These are phyloP conservation scores for Melanotaenia parkinsoni DNA, from an alignment of 2,797 vertebrate genomes.

Conservation along the genomic window DNA sequence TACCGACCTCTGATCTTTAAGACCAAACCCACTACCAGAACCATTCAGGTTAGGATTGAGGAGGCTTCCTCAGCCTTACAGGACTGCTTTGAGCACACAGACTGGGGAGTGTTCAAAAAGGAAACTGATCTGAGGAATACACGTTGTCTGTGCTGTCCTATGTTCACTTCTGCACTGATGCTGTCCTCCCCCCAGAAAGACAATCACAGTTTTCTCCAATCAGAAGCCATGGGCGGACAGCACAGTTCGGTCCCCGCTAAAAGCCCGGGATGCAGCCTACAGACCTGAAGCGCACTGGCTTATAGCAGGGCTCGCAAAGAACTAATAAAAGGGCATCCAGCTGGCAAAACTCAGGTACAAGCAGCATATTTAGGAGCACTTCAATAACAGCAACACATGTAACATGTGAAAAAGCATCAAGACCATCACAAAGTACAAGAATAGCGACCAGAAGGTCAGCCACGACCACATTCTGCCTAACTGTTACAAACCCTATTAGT, in stretches of 20 bases:
- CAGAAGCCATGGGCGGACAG: neutral
- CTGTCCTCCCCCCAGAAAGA: too few species aligned
- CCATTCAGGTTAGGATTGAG: neutral
- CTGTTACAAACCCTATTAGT: too few species aligned
- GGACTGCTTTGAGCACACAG: neutral
- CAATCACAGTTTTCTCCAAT: neutral
- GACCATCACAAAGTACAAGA: too few species aligned
- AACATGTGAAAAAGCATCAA: too few species aligned
- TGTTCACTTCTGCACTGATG: too few species aligned
- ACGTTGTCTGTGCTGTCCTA: neutral
- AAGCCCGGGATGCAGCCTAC: neutral
- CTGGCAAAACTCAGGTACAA: too few species aligned
- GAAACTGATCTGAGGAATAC: neutral
- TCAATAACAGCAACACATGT: too few species aligned
- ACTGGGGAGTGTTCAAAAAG: neutral
- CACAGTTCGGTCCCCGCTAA: neutral
- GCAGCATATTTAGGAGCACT: too few species aligned
- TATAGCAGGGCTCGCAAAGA: neutral
- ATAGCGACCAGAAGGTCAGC: too few species aligned
- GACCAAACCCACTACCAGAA: neutral
- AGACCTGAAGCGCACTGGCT: neutral
- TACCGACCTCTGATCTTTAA: neutral
- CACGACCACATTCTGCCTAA: too few species aligned
- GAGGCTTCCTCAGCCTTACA: neutral
- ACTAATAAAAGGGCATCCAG: neutral